phyloP scores from a whole-genome alignment of 2,797 vertebrate species.

The Erpetoichthys calabaricus region DNA sequence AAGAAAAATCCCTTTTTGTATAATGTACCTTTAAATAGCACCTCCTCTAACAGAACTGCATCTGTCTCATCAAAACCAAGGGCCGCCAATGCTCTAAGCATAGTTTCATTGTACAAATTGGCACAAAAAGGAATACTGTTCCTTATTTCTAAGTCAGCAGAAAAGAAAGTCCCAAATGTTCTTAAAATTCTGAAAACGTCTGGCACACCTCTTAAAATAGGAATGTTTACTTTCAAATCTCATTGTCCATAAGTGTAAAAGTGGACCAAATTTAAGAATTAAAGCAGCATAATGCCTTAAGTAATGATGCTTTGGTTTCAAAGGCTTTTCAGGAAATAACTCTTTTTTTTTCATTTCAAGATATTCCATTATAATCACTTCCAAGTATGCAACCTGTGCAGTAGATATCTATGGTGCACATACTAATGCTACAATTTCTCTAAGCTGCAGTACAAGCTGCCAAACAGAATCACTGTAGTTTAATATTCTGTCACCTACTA shows the following conservation, averaged over 20 bases:
- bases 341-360: conserved; percentile 7
- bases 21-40: conserved; percentile 17
- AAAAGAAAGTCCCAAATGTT: background rate
- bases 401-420: background rate
- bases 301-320: conserved; percentile 8
- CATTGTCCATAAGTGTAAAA: background rate
- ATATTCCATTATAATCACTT: background rate
- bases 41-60: conserved; percentile 7
- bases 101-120: conserved; percentile 10
- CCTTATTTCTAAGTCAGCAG: background rate
- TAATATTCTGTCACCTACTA: conserved; percentile 17
- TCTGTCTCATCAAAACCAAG: conserved; percentile 5
- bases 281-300: background rate
- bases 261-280: background rate
- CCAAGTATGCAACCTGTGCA: background rate
- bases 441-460: background rate
- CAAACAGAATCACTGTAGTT: conserved; percentile 8
- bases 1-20: conserved; percentile 15
- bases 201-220: background rate
- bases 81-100: background rate
- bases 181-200: background rate
- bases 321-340: background rate
- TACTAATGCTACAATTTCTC: background rate
- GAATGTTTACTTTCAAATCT: background rate
- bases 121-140: conserved; percentile 1